Evolutionary conservation across 2,797 vertebrate genomes (phyloP).

Genomic region (Choloepus didactylus): DNA sequence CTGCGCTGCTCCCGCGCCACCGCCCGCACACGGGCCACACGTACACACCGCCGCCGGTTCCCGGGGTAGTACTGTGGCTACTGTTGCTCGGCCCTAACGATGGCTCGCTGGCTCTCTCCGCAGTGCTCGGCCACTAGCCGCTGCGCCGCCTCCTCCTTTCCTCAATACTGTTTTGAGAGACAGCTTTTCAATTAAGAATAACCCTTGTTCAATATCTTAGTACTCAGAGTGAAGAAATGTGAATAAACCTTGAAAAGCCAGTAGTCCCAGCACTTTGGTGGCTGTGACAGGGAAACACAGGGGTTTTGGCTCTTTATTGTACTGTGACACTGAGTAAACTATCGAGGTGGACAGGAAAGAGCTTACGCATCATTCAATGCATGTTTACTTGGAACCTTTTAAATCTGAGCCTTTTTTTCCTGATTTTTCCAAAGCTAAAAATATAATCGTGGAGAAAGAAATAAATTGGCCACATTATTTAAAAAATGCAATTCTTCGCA

Average conservation of each 20-base stretch:
- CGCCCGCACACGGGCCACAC: too few relatives aligned
- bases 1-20: too few relatives aligned
- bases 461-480: not conserved
- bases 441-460: not conserved
- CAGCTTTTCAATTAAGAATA: constrained; percentile 30
- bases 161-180: not conserved
- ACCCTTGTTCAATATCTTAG: not conserved
- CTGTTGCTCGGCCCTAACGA: too few relatives aligned
- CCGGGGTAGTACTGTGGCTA: too few relatives aligned
- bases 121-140: too few relatives aligned
- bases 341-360: not conserved
- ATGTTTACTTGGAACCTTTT: not conserved
- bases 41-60: too few relatives aligned
- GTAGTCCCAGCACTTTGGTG: not conserved
- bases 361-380: not conserved
- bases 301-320: not conserved
- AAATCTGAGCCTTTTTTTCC: not conserved
- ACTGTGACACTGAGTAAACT: not conserved
- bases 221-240: not conserved
- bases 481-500: not conserved
- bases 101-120: too few relatives aligned
- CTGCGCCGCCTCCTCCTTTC: too few relatives aligned
- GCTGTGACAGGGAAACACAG: not conserved
- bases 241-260: not conserved
- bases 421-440: not conserved